Evolutionary conservation across 2,888 invertebrate genomes (phyloP).

Genomic region (Cheilosia vulpina): DNA sequence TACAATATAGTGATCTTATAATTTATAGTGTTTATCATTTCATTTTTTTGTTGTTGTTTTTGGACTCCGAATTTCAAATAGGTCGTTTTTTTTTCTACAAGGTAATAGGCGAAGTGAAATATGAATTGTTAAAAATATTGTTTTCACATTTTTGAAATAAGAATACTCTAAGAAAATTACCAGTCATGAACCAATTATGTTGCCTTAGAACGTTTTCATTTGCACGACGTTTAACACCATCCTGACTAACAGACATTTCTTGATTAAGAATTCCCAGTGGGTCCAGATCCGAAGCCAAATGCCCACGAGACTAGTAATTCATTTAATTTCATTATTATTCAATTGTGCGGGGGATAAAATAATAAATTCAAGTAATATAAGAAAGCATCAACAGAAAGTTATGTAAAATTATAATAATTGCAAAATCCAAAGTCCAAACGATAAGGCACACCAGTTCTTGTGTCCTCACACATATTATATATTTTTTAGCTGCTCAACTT

Average conservation of each 20-base stretch:
- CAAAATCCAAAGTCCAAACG: slow-evolving; percentile 22
- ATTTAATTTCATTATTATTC: slow-evolving; percentile 57
- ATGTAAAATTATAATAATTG: slow-evolving; percentile 21
- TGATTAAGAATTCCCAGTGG: slow-evolving; percentile 88
- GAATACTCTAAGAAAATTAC: slow-evolving; percentile 78
- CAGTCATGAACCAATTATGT: slow-evolving; percentile 83
- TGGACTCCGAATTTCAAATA: slow-evolving; percentile 70
- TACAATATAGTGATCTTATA: slow-evolving; percentile 9
- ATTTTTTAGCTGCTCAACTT: slow-evolving; percentile 3
- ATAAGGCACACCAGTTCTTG: slow-evolving; percentile 8
- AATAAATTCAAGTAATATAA: slow-evolving; percentile 47
- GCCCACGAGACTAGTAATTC: slow-evolving; percentile 89
- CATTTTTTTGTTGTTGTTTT: slow-evolving; percentile 11
- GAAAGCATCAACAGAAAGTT: slow-evolving; percentile 30
- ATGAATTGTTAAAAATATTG: slow-evolving; percentile 36
- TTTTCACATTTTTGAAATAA: slow-evolving; percentile 54
- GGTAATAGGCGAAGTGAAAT: slow-evolving; percentile 37
- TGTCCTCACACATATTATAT: background rate
- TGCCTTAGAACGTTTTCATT: slow-evolving; percentile 84
- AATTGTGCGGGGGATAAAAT: slow-evolving; percentile 32
- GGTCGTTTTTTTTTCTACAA: slow-evolving; percentile 35
- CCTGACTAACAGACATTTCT: slow-evolving; percentile 82
- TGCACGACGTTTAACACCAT: slow-evolving; percentile 83
- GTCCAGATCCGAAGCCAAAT: slow-evolving; percentile 92
- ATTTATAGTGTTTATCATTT: slow-evolving; percentile 25